Conservation (phyloP, 2,797 vertebrate species). For the Halcyon chelicuti region DNA sequence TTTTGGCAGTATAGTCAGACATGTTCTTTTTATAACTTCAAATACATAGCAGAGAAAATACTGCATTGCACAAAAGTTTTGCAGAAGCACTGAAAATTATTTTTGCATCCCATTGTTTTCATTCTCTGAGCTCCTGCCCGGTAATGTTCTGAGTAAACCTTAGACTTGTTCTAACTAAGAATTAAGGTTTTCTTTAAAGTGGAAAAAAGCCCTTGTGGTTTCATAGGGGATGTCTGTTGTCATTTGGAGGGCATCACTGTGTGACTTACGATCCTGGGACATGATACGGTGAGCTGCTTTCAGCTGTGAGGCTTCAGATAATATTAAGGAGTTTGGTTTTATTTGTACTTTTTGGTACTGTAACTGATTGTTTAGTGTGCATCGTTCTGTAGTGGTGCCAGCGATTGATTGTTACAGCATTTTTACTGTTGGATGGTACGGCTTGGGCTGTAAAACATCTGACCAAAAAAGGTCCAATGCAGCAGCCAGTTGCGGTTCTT, state of each 20-base stretch:
- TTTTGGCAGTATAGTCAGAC: neutral
- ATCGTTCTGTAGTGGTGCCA: neutral
- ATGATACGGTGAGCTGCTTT: neutral
- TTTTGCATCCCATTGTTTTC: neutral
- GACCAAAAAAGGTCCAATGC: neutral
- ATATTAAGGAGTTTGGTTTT: neutral
- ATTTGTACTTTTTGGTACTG: neutral
- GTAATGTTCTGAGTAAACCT: neutral
- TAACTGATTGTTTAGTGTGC: neutral
- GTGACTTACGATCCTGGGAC: rapidly evolving
- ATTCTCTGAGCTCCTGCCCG: neutral
- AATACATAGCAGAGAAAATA: neutral
- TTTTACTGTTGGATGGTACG: neutral
- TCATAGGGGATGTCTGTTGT: neutral
- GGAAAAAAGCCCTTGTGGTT: neutral
- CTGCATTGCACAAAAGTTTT: neutral
- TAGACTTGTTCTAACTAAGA: neutral
- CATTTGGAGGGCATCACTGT: neutral
- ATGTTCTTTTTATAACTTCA: neutral
- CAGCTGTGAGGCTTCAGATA: neutral
- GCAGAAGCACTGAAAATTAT: neutral
- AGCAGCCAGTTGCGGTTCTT: neutral
- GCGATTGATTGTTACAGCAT: neutral
- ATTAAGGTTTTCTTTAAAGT: neutral
- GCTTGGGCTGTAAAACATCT: neutral